Conservation (phyloP, 2,888 invertebrate species). For the Tenthredo notha region DNA sequence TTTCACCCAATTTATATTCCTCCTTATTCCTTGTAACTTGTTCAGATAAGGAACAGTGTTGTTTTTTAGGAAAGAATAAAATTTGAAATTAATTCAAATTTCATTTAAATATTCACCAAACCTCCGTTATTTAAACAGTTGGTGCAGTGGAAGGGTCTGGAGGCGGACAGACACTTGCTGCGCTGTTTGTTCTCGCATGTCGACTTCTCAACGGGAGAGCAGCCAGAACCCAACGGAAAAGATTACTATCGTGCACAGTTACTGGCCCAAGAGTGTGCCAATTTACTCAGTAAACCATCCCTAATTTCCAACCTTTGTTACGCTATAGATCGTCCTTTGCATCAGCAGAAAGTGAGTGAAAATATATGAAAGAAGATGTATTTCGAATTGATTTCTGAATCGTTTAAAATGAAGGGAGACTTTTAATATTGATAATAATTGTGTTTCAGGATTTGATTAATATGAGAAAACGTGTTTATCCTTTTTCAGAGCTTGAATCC, state of each 20-base stretch:
- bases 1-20: background rate
- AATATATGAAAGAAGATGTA: slow-evolving; percentile 58
- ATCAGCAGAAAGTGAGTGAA: slow-evolving; percentile 85
- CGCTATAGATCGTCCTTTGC: slow-evolving; percentile 91
- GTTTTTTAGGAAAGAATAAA: background rate
- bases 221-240: slow-evolving; percentile 80
- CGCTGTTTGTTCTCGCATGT: slow-evolving; percentile 95
- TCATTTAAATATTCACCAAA: background rate
- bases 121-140: slow-evolving; percentile 82
- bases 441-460: background rate
- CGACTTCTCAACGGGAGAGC: slow-evolving; percentile 87
- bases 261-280: slow-evolving; percentile 88
- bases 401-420: background rate
- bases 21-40: background rate
- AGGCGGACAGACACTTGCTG: slow-evolving; percentile 98
- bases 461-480: slow-evolving; percentile 59
- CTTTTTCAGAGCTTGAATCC: slow-evolving; percentile 87
- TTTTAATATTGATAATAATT: background rate
- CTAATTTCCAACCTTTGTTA: slow-evolving; percentile 93
- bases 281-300: slow-evolving; percentile 91
- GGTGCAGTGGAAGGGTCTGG: slow-evolving; percentile 94
- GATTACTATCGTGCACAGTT: slow-evolving; percentile 85
- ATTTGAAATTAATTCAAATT: background rate
- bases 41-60: background rate
- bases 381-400: background rate